Conservation (phyloP, 2,113 vertebrate species). For the Prunella fulvescens region DNA sequence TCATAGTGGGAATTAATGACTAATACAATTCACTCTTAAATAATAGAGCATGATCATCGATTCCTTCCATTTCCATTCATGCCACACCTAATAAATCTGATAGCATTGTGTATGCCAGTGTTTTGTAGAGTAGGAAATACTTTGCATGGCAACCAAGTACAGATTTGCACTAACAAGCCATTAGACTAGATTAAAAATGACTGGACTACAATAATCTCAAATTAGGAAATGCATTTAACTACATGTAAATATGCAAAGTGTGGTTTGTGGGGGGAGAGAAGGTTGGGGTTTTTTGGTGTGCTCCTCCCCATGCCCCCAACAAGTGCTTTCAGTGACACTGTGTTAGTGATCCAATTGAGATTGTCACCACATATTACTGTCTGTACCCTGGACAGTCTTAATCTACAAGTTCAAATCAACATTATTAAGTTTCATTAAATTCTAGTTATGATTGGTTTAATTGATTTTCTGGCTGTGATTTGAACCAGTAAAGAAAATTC, state of each 20-base stretch:
- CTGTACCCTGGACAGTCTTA: neutral
- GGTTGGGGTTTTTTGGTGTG: neutral
- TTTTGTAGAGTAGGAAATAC: neutral
- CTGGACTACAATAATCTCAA: neutral
- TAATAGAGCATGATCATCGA: conserved; percentile 54
- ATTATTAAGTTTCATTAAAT: neutral
- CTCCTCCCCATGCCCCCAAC: neutral
- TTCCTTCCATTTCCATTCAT: conserved; percentile 23
- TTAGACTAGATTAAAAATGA: conserved; percentile 5
- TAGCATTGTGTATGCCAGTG: neutral
- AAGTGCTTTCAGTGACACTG: conserved; percentile 43
- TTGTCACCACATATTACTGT: neutral
- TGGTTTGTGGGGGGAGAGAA: neutral
- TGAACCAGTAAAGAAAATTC: neutral
- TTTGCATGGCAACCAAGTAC: conserved; percentile 41
- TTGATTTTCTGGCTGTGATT: neutral
- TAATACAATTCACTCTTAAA: neutral
- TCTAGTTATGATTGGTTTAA: neutral
- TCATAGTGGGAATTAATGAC: neutral
- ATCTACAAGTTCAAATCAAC: neutral
- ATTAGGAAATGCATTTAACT: neutral
- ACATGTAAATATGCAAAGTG: neutral
- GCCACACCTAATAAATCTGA: conserved; percentile 6
- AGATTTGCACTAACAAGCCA: conserved; percentile 62
- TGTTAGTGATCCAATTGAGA: neutral